Conservation (phyloP, 2,888 invertebrate genomes). For the Athetis lepigone region DNA sequence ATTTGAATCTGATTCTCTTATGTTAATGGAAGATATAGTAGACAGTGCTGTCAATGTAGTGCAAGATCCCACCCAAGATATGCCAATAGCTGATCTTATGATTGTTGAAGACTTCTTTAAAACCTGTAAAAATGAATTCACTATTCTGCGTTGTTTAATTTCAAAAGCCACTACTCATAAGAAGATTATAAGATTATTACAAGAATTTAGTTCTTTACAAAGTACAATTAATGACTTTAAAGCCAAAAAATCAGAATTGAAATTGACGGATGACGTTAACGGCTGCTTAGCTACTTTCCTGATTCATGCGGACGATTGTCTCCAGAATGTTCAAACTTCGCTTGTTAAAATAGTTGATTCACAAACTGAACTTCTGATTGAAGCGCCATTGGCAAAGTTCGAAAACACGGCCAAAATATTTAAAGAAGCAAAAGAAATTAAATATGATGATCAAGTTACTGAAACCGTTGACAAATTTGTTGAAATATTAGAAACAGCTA, state of each 20-base stretch:
- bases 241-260: slow-evolving; percentile 65
- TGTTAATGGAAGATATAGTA: slow-evolving; percentile 76
- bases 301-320: slow-evolving; percentile 72
- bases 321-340: slow-evolving; percentile 72
- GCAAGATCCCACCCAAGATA: slow-evolving; percentile 73
- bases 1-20: slow-evolving; percentile 75
- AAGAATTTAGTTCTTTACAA: slow-evolving; percentile 78
- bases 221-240: slow-evolving; percentile 75
- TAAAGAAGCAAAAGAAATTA: slow-evolving; percentile 49
- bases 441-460: slow-evolving; percentile 46
- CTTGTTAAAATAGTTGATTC: slow-evolving; percentile 75
- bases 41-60: slow-evolving; percentile 76
- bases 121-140: slow-evolving; percentile 79
- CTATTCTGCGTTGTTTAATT: slow-evolving; percentile 76
- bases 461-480: slow-evolving; percentile 54
- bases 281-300: slow-evolving; percentile 72
- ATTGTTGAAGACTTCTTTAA: slow-evolving; percentile 80
- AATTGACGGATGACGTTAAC: slow-evolving; percentile 71
- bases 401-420: slow-evolving; percentile 60
- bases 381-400: slow-evolving; percentile 71
- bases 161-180: slow-evolving; percentile 77
- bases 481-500: slow-evolving; percentile 63
- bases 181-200: slow-evolving; percentile 80
- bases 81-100: slow-evolving; percentile 73
- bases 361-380: slow-evolving; percentile 74